Percentiles rank a stretch among this genome's conserved stretches.
Evolutionary conservation across 92 coral and sea anemone genomes (phyloP).

Genomic region (Palythoa caribaeorum): DNA sequence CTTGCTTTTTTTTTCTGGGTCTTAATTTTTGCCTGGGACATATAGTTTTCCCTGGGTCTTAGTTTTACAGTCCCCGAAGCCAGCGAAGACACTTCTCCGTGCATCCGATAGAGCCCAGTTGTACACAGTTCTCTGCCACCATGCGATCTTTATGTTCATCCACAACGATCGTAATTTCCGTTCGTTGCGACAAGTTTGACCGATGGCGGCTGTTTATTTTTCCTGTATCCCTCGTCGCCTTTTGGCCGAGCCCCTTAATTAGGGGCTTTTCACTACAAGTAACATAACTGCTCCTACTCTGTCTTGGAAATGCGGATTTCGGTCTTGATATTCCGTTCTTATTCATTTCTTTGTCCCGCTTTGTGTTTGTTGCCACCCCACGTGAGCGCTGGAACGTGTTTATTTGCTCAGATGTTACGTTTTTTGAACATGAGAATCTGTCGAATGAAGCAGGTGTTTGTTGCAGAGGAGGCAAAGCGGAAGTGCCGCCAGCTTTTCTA

Average conservation of each 20-base stretch:
- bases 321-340: neutral
- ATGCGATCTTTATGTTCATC: neutral
- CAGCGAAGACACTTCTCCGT: conserved; percentile 45
- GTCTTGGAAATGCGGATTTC: conserved; percentile 4
- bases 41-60: neutral
- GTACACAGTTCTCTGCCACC: conserved; percentile 26
- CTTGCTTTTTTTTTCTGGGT: too few species aligned
- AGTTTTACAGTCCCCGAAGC: conserved; percentile 14
- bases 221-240: neutral
- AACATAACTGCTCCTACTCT: neutral
- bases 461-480: conserved; percentile 27
- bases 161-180: neutral
- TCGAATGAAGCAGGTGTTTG: neutral
- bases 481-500: neutral
- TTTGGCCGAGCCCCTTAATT: neutral
- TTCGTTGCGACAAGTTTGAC: neutral
- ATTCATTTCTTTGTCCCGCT: neutral
- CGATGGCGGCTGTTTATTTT: neutral
- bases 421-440: conserved; percentile 4
- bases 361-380: conserved; percentile 2
- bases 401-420: neutral
- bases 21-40: too few species aligned
- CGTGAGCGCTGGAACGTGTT: neutral
- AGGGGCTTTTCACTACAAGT: neutral
- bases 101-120: conserved; percentile 25